Evolutionary conservation across 2,888 invertebrate genomes (phyloP), one percentile per base, ranked within the genome.

Genomic region (Ariolimax columbianus): DNA sequence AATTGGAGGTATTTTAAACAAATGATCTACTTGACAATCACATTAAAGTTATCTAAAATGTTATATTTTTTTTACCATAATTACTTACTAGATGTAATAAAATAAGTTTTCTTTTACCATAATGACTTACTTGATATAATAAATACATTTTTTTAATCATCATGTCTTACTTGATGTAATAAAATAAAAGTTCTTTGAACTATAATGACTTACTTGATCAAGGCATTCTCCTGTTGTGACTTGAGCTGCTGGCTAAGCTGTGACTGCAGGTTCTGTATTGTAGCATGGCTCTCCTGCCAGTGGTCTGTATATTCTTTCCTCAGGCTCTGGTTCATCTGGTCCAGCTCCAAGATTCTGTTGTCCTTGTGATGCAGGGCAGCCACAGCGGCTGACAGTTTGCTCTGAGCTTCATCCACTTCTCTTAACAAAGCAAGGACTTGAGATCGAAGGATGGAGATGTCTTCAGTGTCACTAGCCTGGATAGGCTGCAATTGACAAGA

Each of bases 391-490:
- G 89, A 89, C 36, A 90, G 83, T 83, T 90, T 91, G 43, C 86
- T 89, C 77, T 90, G 89, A 1, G 89, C 86, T 66, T 92, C 91
- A 77, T 91, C 90, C 14, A 90, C 90, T 85, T 92, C 91, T 66
- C 89, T 89, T 72, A 92, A 90, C 72, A 92, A 84, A 1, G 90
- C 88, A 86, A 92, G 83, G 51, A 91, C 91, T 83, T 92, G 92
- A 14, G 90, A 90, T 78, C 89, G 89, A 70, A 92, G 86, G 72
- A 89, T 90, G 82, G 91, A 90, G 11, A 91, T 88, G 83, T 91
- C 91, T 40, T 89, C 83, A 26, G 83, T 84, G 9, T 77, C 33
- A 59, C 70, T 78, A 23, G 83, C 83, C 23, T 83, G 68, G 9
- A 77, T n/a, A 40, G 73, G 40, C 83, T 72, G 33, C 19, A 77